Conservation (phyloP, 2,888 invertebrate genomes). For the Oxytorus armatus region DNA sequence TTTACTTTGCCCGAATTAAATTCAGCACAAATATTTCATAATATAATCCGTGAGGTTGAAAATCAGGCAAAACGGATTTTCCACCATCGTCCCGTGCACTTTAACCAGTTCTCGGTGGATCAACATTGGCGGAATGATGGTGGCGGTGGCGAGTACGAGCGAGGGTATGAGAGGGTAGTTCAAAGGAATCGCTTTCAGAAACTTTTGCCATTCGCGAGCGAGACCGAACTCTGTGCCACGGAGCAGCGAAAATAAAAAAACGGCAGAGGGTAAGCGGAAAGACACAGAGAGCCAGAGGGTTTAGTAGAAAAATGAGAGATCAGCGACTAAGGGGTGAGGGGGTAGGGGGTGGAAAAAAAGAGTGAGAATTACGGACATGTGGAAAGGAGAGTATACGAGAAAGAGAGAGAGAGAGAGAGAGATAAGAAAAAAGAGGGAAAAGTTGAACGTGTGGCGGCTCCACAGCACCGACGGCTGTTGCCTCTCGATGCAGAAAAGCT, state of each 20-base stretch:
- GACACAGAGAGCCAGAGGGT: conserved; percentile 19
- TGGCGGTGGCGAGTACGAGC: conserved; percentile 4
- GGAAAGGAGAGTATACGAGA: conserved; percentile 20
- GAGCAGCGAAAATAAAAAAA: conserved; percentile 25
- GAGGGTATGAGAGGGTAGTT: conserved; percentile 27
- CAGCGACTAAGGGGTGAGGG: conserved; percentile 21
- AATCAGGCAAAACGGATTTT: conserved; percentile 16
- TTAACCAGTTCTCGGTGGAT: conserved; percentile 26
- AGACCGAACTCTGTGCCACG: conserved; percentile 5
- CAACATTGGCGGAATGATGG: conserved; percentile 18
- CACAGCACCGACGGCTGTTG: conserved; percentile 48
- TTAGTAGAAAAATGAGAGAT: conserved; percentile 47
- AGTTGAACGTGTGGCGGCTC: conserved; percentile 25
- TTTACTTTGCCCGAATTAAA: background rate
- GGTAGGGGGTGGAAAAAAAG: background rate
- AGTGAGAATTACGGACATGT: conserved; percentile 43
- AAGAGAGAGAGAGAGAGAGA: conserved; percentile 5
- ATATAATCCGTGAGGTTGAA: background rate
- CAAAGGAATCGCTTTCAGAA: conserved; percentile 62
- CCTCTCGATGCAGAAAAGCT: conserved; percentile 50
- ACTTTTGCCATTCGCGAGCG: conserved; percentile 53
- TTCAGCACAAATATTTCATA: background rate
- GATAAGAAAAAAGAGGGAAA: conserved; percentile 5
- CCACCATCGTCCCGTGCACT: conserved; percentile 32
- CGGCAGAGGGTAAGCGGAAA: conserved; percentile 4